Evolutionary conservation across 2,113 vertebrate genomes (phyloP).

Genomic region (Aspiorhynchus laticeps): DNA sequence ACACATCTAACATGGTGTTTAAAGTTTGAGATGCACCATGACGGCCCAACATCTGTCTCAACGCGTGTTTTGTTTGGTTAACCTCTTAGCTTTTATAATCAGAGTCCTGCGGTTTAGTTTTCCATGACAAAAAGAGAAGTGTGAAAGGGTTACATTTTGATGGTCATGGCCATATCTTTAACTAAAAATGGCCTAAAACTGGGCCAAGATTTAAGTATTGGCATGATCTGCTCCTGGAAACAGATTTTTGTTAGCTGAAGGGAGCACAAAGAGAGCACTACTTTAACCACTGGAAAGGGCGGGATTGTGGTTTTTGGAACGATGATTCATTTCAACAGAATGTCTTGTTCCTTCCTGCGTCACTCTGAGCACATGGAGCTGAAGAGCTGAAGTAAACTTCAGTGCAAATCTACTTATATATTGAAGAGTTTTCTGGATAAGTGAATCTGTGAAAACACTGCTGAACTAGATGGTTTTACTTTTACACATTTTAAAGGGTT

Average conservation of each 20-base stretch:
- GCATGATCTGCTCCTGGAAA: background rate
- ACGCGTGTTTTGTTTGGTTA: background rate
- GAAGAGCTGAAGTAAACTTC: background rate
- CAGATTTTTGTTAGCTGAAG: background rate
- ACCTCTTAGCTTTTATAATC: background rate
- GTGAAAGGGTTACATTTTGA: background rate
- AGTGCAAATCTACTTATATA: background rate
- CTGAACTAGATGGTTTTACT: background rate
- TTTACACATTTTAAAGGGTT: background rate
- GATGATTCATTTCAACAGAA: slow-evolving; percentile 51
- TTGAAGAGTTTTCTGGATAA: too few relatives aligned
- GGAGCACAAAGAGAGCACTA: background rate
- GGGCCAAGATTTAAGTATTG: background rate
- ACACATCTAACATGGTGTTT: background rate
- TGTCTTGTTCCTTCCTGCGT: slow-evolving; percentile 37
- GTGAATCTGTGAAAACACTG: background rate
- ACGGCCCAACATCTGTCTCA: background rate
- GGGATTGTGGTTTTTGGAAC: slow-evolving; percentile 39
- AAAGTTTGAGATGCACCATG: background rate
- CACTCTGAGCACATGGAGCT: background rate
- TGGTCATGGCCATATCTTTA: background rate
- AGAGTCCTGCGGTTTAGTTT: background rate
- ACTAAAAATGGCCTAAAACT: background rate
- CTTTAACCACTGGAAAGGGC: slow-evolving; percentile 26
- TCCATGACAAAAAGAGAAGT: background rate